Evolutionary conservation across 2,113 vertebrate genomes (phyloP), one percentile per base, ranked within the genome.

Genomic region (Hucho hucho): DNA sequence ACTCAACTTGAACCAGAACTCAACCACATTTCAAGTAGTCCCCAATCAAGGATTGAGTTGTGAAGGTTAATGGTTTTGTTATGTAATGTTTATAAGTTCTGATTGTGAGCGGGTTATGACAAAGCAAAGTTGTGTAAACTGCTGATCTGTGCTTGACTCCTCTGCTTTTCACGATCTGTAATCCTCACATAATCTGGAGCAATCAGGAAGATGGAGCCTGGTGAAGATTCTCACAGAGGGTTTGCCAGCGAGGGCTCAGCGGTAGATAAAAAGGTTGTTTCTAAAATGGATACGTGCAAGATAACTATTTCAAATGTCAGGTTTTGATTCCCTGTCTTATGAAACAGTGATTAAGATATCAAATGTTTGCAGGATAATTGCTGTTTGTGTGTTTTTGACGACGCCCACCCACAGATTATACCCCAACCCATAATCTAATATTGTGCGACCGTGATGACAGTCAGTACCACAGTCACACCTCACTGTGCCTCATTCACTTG

Each of bases 321-420:
- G 67, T 76, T 67, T 73, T 84, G 37, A 88, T 84, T 78, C 82
- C 67, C 28, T 70, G 49, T 82, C 75, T 78, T 78, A 73, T 75
- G 74, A 89, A 82, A 73, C 72, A 77, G 78, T 80, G 74, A 88
- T 89, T 88, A 85, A 76, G 74, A 53, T 75, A 66, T 75, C 70
- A 75, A 87, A 74, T 24, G 64, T 56, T 67, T 72, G 6, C 24
- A 64, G 72, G 79, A 79, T 90, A 90, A 88, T 87, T 87, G 74
- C 74, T 75, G 73, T 79, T 59, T 82, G 65, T 20, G 12, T 25
- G 63, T 80, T 26, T 80, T 26, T 73, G 77, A 85, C 29, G 53
- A 85, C 29, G 63, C 82, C 84, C 86, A 81, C 81, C 72, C 76
- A 84, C 65, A 84, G 61, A 81, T 80, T 77, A 84, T 76, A 71